Base-by-base conservation (phyloP, 1,140 invertebrate genomes). In the Drosophila repletoides region DNA sequence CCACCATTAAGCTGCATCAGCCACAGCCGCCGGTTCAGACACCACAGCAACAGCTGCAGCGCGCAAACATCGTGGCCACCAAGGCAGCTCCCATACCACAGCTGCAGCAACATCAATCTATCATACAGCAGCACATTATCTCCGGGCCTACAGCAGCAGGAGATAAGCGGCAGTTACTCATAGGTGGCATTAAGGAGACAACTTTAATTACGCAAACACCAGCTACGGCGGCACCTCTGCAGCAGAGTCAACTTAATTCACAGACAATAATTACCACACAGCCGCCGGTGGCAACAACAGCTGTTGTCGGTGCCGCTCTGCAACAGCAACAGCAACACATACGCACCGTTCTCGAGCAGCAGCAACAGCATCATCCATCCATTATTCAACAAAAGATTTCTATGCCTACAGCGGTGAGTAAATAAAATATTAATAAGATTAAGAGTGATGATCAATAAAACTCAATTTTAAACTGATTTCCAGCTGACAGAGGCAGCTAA, bases 261-360 rank as follows among this genome's bases (percentile, higher is more conserved):
- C 88, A 89, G 69, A 89, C 88, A 0, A 89, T 89, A 3, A 89
- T 89, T 14, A 88, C 88, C 9, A 86, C 84, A 3, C 88, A 89
- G 36, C 71, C 69, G 12, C 58, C 34, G 15, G 26, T 14, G 2
- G 41, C 12, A 4, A 14, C 14, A 15, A 26, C 53, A 7, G 14
- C 41, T 5, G 45, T 22, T 14, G 46, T 19, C 0, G 51, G 70
- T 6, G 49, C 48, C 2, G 21, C 33, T 1, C 26, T 69, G 31
- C 74, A 80, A 21, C 74, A 79, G 22, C 76, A 80, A 7, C 86
- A 87, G 28, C 77, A 84, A 24, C 79, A 84, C 19, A 79, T 84
- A 15, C 56, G 79, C 22, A 45, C 7, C 4, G 67, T 72, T 3
- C 33, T 88, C 15, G 74, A 83, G 15, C 74, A 84, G 17, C 84